Evolutionary conservation across 2,888 invertebrate genomes (phyloP), one percentile per base, ranked within the genome.

Genomic region (Dioctria rufipes): DNA sequence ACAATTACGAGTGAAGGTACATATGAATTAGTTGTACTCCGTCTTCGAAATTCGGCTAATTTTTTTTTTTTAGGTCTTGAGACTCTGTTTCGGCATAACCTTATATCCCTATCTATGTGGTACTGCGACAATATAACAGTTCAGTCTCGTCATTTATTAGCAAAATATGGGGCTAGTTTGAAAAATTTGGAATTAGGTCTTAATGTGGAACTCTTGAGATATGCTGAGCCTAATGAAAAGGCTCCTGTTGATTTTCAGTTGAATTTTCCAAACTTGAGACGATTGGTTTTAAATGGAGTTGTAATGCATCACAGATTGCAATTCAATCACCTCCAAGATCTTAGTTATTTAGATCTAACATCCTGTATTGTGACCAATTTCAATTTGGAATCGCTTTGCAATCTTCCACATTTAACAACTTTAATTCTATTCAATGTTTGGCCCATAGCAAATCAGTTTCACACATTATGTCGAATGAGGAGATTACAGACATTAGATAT

Each of bases 381-480:
- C 80, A 88, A 86, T 78, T 84, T 89, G 81, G 87, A 89, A 81
- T 86, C 87, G 3, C 84, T 95, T 43, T 90, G 90, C 78, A 91
- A 92, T 83, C 89, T 96, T 84, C 91, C 91, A 46, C 92, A 93
- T 85, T 90, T 98, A 83, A 90, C 91, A 39, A 94, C 94, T 2
- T 90, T 98, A 13, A 92, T 95, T 83, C 90, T 98, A 67, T 95
- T 96, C 87, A 95, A 96, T 90, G 95, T 97, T 4, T 92, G 92
- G 89, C 89, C 89, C 49, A 87, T 89, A 82, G 91, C 92, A 83
- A 90, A 92, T 82, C 90, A 93, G 81, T 81, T 89, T 80, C 90
- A 92, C 82, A 92, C 92, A 86, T 93, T 94, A 85, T 90, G 91
- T 81, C 90, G 90, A 66, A 86, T 93, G 84, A 89, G 87, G 49